These are phyloP conservation scores for Agapornis canus DNA, from an alignment of 2,797 vertebrate genomes.

Conservation along the genomic window DNA sequence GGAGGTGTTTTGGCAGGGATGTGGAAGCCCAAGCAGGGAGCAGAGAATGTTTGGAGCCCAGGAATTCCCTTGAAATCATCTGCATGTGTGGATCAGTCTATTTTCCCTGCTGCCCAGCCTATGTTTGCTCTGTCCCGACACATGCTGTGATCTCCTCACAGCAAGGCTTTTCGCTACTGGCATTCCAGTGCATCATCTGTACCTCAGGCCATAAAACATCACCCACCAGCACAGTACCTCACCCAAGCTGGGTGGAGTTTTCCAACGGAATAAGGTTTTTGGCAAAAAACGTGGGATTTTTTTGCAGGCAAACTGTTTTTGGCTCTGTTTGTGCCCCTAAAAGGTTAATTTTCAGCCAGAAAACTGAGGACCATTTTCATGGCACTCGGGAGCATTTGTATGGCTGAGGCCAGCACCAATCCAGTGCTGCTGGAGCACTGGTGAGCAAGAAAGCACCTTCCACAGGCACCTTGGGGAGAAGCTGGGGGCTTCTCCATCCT, in stretches of 20 bases:
- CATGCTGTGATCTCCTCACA: not conserved
- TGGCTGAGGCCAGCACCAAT: not conserved
- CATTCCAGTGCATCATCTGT: not conserved
- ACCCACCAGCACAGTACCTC: not conserved
- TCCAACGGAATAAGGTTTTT: not conserved
- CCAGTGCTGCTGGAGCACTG: not conserved
- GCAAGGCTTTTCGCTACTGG: accelerated
- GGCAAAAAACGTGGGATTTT: not conserved
- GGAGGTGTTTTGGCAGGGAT: not conserved
- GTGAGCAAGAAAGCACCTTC: not conserved
- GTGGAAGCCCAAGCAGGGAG: not conserved
- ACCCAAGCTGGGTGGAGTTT: not conserved
- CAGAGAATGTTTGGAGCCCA: not conserved
- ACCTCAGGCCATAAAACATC: not conserved
- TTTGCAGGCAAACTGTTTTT: not conserved
- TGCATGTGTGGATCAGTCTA: not conserved
- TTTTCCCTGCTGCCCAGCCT: not conserved
- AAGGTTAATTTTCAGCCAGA: not conserved
- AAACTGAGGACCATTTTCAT: not conserved
- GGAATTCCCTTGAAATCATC: not conserved
- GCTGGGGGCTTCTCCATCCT: not conserved
- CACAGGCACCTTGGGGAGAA: not conserved
- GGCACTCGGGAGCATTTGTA: not conserved
- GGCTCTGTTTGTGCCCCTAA: not conserved
- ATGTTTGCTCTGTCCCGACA: not conserved